Evolutionary conservation across 2,797 vertebrate genomes (phyloP).

Genomic region (Adrianichthys oophorus): DNA sequence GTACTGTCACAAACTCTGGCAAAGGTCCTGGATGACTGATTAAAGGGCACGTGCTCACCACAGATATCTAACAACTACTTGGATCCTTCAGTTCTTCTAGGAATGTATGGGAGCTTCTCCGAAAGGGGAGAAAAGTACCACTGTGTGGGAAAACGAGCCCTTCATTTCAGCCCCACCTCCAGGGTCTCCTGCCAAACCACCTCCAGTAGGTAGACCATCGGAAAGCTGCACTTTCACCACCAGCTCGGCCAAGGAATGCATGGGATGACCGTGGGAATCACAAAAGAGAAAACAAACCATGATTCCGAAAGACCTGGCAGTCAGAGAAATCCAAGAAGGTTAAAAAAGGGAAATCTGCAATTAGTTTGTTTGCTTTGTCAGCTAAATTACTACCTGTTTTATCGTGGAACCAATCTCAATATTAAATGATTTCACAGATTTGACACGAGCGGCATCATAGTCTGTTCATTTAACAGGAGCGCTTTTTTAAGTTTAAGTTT

Average conservation of each 20-base stretch:
- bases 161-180: constrained; percentile 43
- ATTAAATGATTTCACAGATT: too few relatives aligned
- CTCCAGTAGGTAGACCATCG: constrained; percentile 36
- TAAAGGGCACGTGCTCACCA: constrained; percentile 56
- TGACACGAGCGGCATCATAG: too few relatives aligned
- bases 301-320: constrained; percentile 29
- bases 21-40: constrained; percentile 52
- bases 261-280: constrained; percentile 55
- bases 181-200: constrained; percentile 34
- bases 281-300: constrained; percentile 20
- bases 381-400: too few relatives aligned
- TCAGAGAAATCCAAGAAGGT: constrained; percentile 11
- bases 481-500: too few relatives aligned
- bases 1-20: constrained; percentile 44
- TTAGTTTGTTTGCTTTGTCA: neutral
- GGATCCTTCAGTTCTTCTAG: constrained; percentile 43
- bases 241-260: constrained; percentile 35
- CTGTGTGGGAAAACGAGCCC: constrained; percentile 48
- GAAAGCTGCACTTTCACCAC: constrained; percentile 44
- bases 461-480: too few relatives aligned
- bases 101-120: constrained; percentile 67
- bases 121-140: constrained; percentile 59
- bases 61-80: constrained; percentile 67
- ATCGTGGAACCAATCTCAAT: too few relatives aligned
- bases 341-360: neutral